phyloP scores from a whole-genome alignment of 2,888 invertebrate species.

The Thymelicus sylvestris region DNA sequence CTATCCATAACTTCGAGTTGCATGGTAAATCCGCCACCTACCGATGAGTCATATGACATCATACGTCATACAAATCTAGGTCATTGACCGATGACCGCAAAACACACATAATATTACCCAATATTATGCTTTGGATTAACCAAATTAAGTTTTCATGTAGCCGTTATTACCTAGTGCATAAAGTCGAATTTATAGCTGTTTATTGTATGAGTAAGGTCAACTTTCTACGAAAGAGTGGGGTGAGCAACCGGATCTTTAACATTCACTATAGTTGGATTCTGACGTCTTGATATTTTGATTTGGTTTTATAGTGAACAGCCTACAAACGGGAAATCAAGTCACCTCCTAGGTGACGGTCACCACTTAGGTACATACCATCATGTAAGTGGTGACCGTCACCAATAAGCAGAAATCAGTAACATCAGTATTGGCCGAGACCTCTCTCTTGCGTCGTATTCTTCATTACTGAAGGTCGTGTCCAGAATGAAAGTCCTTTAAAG shows the following conservation, averaged over 20 bases:
- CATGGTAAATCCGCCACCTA: not conserved
- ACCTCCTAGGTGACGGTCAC: too few species aligned
- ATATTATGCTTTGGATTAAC: slow-evolving; percentile 56
- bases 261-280: slow-evolving; percentile 43
- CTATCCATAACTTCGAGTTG: too few species aligned
- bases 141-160: slow-evolving; percentile 1
- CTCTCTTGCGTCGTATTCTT: too few species aligned
- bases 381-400: too few species aligned
- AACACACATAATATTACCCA: slow-evolving; percentile 61
- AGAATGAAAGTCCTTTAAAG: too few species aligned
- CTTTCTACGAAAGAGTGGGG: slow-evolving; percentile 52
- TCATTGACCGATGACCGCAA: slow-evolving; percentile 68
- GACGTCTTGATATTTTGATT: slow-evolving; percentile 43
- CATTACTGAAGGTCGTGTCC: too few species aligned
- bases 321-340: too few species aligned
- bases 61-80: slow-evolving; percentile 40
- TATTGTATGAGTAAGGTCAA: slow-evolving; percentile 42
- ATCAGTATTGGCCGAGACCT: too few species aligned
- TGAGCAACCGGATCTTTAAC: slow-evolving; percentile 50
- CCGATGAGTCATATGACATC: slow-evolving; percentile 36
- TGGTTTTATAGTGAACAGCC: not conserved
- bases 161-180: not conserved
- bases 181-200: not conserved
- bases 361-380: too few species aligned
- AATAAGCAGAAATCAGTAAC: too few species aligned